Evolutionary conservation across 2,888 invertebrate species (phyloP), one percentile per base, ranked within the genome.

Genomic region (Mythimna lalbum): DNA sequence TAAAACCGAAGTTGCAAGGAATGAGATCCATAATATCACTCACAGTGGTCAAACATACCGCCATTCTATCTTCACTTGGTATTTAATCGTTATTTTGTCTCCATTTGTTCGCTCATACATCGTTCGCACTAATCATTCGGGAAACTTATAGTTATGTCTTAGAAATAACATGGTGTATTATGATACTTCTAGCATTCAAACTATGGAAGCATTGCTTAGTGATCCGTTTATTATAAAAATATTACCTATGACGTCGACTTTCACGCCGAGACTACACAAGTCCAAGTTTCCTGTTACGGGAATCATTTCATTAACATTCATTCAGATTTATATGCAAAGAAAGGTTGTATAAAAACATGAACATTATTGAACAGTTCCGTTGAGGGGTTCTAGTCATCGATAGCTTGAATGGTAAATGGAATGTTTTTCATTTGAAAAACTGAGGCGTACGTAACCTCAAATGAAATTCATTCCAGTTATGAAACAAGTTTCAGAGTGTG

Each of bases 21-120:
- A 92, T 92, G 94, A 94, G 94, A 95, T 95, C 93, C 92, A 89
- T 91, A 88, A 88, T 92, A 94, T 93, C 93, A 94, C 93, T 90
- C 90, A 89, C 86, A 89, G 84, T 88, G 87, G 87, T 88, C 87
- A 86, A 87, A 83, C 77, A 81, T 74, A 81, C 80, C 70, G 86
- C 87, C 87, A 90, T 86, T 87, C 88, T 89, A 86, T 86, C 80
- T 77, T 69, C 79, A 81, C 82, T 78, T 73, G 82, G 75, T 78
- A 68, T 72, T 68, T 59, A 70, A 69, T 80, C 69, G 43, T 61
- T 73, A 65, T 89, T 91, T 92, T 94, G 93, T 92, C 93, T 91
- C 92, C 94, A 92, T 80, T 90, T 90, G 90, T 81, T 83, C 84
- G 63, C 66, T 85, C 85, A 90, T 82, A 86, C 88, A 80, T 76